These are phyloP conservation scores for Sclerurus mexicanus DNA, from an alignment of 2,113 vertebrate species.

Conservation along the genomic window DNA sequence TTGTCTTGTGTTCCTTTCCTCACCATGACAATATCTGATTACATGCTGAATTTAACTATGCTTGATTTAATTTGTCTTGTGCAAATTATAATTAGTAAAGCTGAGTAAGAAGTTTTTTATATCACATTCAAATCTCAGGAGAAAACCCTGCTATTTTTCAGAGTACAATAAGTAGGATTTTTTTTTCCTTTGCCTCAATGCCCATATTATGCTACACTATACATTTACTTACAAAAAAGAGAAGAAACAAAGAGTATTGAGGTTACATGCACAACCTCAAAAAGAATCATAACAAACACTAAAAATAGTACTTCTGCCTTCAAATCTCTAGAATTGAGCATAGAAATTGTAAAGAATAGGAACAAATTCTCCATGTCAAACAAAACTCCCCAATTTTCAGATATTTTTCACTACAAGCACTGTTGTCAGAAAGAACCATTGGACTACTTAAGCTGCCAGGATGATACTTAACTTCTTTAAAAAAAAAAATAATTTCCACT, in stretches of 20 bases:
- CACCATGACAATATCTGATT: neutral
- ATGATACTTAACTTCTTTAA: neutral
- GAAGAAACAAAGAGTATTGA: neutral
- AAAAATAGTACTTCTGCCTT: neutral
- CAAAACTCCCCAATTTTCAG: neutral
- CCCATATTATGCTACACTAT: neutral
- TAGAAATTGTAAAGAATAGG: neutral
- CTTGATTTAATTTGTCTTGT: neutral
- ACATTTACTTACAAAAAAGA: neutral
- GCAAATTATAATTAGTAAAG: neutral
- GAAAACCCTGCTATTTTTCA: neutral
- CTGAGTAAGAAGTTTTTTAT: neutral
- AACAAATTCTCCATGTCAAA: neutral
- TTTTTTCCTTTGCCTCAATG: neutral
- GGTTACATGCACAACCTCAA: neutral
- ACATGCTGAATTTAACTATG: accelerated
- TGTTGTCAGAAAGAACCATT: neutral
- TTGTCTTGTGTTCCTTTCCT: neutral
- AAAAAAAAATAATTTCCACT: neutral
- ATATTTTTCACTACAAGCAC: neutral
- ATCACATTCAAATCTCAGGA: neutral
- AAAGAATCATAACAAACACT: neutral
- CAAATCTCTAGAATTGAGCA: neutral
- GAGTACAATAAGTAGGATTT: accelerated
- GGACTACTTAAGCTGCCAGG: neutral